These are phyloP conservation scores for Lathronympha strigana DNA, from an alignment of 2,888 invertebrate genomes.

Conservation along the genomic window DNA sequence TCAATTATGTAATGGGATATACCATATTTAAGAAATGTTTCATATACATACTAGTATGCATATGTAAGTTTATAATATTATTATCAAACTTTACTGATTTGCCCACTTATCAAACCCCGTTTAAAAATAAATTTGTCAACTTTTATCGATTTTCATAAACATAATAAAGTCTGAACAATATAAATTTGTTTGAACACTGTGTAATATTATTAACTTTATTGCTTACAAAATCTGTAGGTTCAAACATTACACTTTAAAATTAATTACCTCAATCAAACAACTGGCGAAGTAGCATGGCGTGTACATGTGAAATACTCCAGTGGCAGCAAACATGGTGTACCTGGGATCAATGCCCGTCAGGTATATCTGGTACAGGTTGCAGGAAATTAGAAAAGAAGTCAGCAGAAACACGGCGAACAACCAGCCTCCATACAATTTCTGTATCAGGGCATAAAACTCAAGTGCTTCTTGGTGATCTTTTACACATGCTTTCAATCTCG, in stretches of 20 bases:
- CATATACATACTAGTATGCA: too few species aligned
- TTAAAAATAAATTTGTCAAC: too few species aligned
- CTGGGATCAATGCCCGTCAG: constrained; percentile 59
- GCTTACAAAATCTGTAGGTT: too few species aligned
- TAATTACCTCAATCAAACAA: constrained; percentile 60
- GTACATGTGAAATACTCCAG: constrained; percentile 63
- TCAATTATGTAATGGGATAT: too few species aligned
- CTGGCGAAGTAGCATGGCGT: constrained; percentile 66
- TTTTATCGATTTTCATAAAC: too few species aligned
- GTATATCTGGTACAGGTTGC: constrained; percentile 66
- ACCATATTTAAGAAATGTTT: too few species aligned
- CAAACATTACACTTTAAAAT: neutral
- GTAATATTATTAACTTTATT: too few species aligned
- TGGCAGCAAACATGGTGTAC: constrained; percentile 59
- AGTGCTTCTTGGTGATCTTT: constrained; percentile 65
- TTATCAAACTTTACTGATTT: too few species aligned
- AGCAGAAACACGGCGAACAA: constrained; percentile 62
- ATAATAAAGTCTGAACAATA: too few species aligned
- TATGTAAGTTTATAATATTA: too few species aligned
- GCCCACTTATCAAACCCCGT: too few species aligned
- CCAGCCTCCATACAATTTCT: constrained; percentile 67
- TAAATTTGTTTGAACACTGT: too few species aligned
- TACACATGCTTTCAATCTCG: constrained; percentile 56
- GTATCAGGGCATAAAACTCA: constrained; percentile 57
- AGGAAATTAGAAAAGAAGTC: constrained; percentile 62